Evolutionary conservation across 2,797 vertebrate genomes (phyloP).

Genomic region (Epinephelus malabaricus): DNA sequence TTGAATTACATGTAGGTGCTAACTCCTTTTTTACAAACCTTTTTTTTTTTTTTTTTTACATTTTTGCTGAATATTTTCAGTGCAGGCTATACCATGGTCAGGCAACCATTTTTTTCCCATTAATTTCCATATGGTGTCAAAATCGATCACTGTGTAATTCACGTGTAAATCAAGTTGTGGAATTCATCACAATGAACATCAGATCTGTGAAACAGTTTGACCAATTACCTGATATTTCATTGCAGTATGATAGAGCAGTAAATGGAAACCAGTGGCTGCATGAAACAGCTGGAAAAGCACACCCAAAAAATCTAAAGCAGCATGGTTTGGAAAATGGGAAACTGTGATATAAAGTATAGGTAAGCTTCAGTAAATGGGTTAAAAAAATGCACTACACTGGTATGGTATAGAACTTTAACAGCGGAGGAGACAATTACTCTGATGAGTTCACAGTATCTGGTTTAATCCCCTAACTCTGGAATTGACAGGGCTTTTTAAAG

Average conservation of each 20-base stretch:
- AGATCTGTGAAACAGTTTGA: background rate
- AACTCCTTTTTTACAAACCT: background rate
- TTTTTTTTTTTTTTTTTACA: background rate
- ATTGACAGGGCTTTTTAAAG: background rate
- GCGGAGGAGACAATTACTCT: background rate
- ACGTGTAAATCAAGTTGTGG: background rate
- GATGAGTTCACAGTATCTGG: slow-evolving; percentile 1
- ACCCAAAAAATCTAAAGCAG: background rate
- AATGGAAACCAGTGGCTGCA: background rate
- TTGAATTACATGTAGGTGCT: background rate
- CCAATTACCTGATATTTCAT: background rate
- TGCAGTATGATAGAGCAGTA: background rate
- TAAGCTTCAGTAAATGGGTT: too few relatives aligned
- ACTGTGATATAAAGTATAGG: background rate
- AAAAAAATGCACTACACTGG: background rate
- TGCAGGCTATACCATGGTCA: background rate
- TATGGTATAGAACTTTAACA: background rate
- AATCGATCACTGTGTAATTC: background rate
- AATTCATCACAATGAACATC: background rate
- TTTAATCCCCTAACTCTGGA: background rate
- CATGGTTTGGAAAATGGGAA: background rate
- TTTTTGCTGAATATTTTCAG: background rate
- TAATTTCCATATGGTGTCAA: background rate
- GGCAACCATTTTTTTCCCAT: background rate
- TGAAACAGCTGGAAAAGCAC: background rate